phyloP scores from a whole-genome alignment of 2,888 invertebrate species.

The Cynaeus angustus region DNA sequence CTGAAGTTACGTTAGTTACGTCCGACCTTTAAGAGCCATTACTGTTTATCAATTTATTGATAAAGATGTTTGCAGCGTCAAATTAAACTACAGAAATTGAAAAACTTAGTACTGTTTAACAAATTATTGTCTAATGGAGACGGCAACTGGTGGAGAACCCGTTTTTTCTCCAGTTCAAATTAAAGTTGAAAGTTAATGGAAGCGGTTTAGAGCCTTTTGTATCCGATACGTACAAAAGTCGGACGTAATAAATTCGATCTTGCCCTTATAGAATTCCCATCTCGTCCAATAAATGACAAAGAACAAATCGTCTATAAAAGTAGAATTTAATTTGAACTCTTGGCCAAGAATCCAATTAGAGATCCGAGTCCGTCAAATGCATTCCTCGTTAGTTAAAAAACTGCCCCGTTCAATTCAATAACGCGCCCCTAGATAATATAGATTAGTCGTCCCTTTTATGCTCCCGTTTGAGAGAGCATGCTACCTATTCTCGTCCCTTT shows the following conservation, averaged over 20 bases:
- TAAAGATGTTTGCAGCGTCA: too few species aligned
- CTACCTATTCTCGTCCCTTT: conserved; percentile 6
- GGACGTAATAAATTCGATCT: conserved; percentile 44
- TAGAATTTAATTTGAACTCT: conserved; percentile 67
- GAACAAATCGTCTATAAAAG: conserved; percentile 67
- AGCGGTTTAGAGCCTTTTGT: conserved; percentile 33
- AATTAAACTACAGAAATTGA: too few species aligned
- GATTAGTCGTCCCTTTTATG: conserved; percentile 32
- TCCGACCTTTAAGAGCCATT: too few species aligned
- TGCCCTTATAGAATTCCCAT: conserved; percentile 47
- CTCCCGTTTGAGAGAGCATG: conserved; percentile 16
- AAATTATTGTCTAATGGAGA: too few species aligned
- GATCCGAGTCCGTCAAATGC: conserved; percentile 64
- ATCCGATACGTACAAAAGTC: conserved; percentile 30
- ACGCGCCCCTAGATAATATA: conserved; percentile 50
- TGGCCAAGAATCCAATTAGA: conserved; percentile 67
- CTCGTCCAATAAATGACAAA: conserved; percentile 63
- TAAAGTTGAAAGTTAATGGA: conserved; percentile 39
- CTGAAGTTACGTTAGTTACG: too few species aligned
- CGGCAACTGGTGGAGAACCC: not conserved
- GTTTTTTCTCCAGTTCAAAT: conserved; percentile 4
- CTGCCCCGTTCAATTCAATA: conserved; percentile 60
- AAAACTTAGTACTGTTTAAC: too few species aligned
- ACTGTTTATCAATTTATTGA: too few species aligned
- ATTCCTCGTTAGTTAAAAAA: conserved; percentile 66